phyloP scores from a whole-genome alignment of 1,140 invertebrate genomes.

The Lasioglossum albipes region DNA sequence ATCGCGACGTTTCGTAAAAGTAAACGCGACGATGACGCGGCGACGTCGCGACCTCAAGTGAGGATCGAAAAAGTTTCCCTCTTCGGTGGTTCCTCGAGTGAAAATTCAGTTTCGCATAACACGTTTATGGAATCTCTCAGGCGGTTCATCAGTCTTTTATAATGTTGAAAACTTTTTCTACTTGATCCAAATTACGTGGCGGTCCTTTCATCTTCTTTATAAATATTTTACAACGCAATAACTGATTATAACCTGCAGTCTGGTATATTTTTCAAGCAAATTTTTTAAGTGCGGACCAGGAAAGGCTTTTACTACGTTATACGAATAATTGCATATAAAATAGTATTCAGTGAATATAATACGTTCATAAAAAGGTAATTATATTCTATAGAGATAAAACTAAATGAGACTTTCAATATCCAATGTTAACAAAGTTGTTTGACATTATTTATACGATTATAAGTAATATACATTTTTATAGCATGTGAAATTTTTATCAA shows the following conservation, averaged over 20 bases:
- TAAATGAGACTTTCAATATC: too few species aligned
- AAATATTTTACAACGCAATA: constrained; percentile 16
- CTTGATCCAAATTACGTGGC: background rate
- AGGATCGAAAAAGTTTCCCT: constrained; percentile 36
- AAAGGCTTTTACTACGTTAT: too few species aligned
- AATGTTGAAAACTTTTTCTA: constrained; percentile 3
- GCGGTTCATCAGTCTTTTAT: constrained; percentile 2
- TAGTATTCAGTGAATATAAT: too few species aligned
- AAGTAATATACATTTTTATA: too few species aligned
- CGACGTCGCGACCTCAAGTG: constrained; percentile 15
- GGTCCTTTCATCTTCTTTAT: background rate
- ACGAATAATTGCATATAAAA: too few species aligned
- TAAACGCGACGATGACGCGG: constrained; percentile 26
- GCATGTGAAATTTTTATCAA: too few species aligned
- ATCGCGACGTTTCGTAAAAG: constrained; percentile 26
- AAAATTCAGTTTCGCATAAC: constrained; percentile 44
- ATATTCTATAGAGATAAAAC: too few species aligned
- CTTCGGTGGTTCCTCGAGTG: constrained; percentile 7
- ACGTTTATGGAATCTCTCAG: constrained; percentile 27
- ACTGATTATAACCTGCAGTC: background rate
- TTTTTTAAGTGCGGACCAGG: too few species aligned
- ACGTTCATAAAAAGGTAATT: too few species aligned
- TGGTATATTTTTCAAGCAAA: background rate
- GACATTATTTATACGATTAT: too few species aligned
- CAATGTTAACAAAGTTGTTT: too few species aligned